phyloP scores from a whole-genome alignment of 2,797 vertebrate species.

The Poeciliopsis infans region DNA sequence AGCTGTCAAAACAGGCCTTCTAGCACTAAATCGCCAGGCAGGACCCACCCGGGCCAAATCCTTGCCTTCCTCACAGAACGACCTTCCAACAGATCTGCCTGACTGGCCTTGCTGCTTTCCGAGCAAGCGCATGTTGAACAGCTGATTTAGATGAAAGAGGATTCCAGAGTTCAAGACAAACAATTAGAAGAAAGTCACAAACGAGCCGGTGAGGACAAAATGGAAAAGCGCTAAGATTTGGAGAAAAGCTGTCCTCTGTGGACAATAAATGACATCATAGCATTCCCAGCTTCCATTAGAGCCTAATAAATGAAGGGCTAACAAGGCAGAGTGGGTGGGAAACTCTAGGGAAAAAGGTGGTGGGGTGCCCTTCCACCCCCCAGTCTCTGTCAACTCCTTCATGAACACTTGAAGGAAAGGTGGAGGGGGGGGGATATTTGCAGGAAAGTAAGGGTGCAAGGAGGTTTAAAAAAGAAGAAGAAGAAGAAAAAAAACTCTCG shows the following conservation, averaged over 20 bases:
- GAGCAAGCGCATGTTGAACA: constrained; percentile 30
- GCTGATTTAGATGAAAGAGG: constrained; percentile 10
- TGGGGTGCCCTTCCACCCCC: constrained; percentile 65
- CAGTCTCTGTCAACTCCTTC: constrained; percentile 76
- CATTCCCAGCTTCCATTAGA: constrained; percentile 82
- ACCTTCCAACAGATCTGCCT: constrained; percentile 58
- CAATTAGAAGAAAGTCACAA: constrained; percentile 18
- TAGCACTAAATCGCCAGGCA: constrained; percentile 53
- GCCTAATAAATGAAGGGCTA: constrained; percentile 85
- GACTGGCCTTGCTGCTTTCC: constrained; percentile 26
- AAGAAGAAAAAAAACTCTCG: constrained; percentile 77
- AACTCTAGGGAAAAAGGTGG: constrained; percentile 50
- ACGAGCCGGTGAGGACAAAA: constrained; percentile 26
- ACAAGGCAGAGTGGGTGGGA: constrained; percentile 79
- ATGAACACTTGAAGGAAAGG: constrained; percentile 75
- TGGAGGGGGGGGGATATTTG: constrained; percentile 52
- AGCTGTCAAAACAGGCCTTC: constrained; percentile 79
- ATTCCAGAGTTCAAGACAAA: constrained; percentile 23
- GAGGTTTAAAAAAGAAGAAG: constrained; percentile 64
- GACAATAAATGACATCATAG: constrained; percentile 78
- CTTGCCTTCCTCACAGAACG: constrained; percentile 26
- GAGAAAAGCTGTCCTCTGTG: constrained; percentile 68
- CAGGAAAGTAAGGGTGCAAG: constrained; percentile 69
- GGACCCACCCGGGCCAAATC: constrained; percentile 48
- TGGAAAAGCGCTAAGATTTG: constrained; percentile 43